These are phyloP conservation scores for Ceratitis capitata DNA, from an alignment of 1,140 invertebrate species.

Conservation along the genomic window DNA sequence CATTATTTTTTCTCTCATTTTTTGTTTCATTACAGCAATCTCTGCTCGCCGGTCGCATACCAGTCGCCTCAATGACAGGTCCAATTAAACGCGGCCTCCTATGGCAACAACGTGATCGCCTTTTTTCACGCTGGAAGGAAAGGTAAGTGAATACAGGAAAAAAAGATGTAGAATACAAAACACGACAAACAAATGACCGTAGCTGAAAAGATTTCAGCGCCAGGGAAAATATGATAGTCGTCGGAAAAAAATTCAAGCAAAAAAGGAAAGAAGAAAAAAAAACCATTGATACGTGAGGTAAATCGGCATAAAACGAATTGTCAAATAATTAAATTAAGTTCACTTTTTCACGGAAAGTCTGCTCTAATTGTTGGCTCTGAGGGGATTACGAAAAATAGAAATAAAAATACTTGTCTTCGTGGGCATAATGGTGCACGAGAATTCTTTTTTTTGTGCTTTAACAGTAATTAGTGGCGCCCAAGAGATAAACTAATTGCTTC, in stretches of 20 bases:
- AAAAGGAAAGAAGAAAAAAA: background rate
- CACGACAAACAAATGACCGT: background rate
- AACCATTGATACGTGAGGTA: conserved; percentile 2
- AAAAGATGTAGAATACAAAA: background rate
- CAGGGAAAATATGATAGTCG: background rate
- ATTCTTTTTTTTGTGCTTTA: background rate
- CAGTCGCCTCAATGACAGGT: conserved; percentile 63
- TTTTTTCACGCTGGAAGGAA: conserved; percentile 78
- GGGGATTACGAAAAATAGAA: background rate
- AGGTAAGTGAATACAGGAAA: conserved; percentile 57
- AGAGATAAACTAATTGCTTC: background rate
- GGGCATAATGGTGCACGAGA: background rate
- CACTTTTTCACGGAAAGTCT: background rate
- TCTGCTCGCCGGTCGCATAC: conserved; percentile 64
- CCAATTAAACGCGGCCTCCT: conserved; percentile 74
- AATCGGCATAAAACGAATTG: conserved; percentile 15
- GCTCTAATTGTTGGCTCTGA: background rate
- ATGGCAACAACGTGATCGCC: conserved; percentile 74
- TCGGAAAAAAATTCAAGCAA: background rate
- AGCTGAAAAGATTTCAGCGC: background rate
- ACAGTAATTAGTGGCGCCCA: background rate
- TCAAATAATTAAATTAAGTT: conserved; percentile 20
- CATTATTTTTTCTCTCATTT: background rate
- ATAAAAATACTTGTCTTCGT: background rate
- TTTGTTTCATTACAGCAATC: conserved; percentile 64